Base-by-base conservation (phyloP, 2,113 vertebrate species). In the Oncorhynchus masou region DNA sequence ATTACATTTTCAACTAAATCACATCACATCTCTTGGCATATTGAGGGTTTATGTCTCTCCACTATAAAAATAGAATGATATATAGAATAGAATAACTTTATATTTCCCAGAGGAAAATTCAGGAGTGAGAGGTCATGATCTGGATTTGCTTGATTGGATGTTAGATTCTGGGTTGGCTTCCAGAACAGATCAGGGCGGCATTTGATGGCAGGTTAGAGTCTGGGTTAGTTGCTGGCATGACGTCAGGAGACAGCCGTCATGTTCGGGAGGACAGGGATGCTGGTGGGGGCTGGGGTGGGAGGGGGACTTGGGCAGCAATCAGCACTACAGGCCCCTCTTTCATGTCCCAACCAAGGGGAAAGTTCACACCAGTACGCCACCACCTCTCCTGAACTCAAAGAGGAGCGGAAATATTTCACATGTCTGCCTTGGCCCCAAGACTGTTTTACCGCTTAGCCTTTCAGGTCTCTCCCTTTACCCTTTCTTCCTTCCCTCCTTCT, bases 321-420 rank as follows among this genome's bases (percentile, higher is more conserved):
- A 69, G 27, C 16, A 70, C 16, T 74, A 65, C 67, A 25, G 71
- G 16, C 77, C 76, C 25, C 39, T 51, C 34, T 70, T 85, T 86
- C 34, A 83, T 77, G 68, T 49, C 64, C 68, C 39, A 3, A 27
- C 68, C 31, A 48, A 60, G 65, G 79, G 79, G 73, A 81, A 83
- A 85, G 70, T 88, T 90, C 82, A 85, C 90, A 89, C 84, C 74
- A 71, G 59, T 82, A 71, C 27, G 78, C 80, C 79, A 74, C 74
- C 34, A 65, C 71, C 69, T 77, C 59, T 83, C 83, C 70, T 5
- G 45, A 79, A 75, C 81, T 89, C 87, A 78, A 83, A 86, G 68
- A 71, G 62, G 73, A 76, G 76, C 64, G n/a, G 73, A 93, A 89
- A 87, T 87, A 91, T 92, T 90, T 92, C 81, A 83, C 88, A 83